Conservation (phyloP, 1,140 invertebrate genomes). For the Euschistus heros region DNA sequence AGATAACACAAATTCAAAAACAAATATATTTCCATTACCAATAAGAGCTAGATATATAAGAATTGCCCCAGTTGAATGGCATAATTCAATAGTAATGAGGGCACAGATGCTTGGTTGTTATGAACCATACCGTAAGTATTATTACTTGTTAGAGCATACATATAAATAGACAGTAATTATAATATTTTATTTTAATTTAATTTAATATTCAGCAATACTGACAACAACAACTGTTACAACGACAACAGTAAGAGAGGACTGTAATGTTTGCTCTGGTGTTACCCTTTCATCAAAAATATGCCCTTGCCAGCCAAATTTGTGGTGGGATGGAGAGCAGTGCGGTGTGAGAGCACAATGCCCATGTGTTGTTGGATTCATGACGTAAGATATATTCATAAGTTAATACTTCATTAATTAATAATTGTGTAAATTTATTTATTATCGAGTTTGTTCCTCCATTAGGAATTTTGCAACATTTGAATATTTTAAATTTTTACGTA, state of each 20-base stretch:
- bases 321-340: constrained; percentile 63
- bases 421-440: too few relatives aligned
- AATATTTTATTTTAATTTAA: not conserved
- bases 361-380: constrained; percentile 55
- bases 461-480: too few relatives aligned
- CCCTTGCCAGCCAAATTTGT: constrained; percentile 34
- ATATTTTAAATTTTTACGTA: not conserved
- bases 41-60: constrained; percentile 60
- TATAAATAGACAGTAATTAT: too few relatives aligned
- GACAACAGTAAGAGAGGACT: constrained; percentile 33
- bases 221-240: constrained; percentile 15
- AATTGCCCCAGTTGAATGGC: constrained; percentile 63
- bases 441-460: too few relatives aligned
- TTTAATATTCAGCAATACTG: not conserved
- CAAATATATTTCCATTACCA: constrained; percentile 41
- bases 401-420: too few relatives aligned
- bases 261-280: constrained; percentile 40
- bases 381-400: constrained; percentile 35
- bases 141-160: too few relatives aligned
- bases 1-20: constrained; percentile 23
- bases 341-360: constrained; percentile 57
- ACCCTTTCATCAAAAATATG: constrained; percentile 34
- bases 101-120: constrained; percentile 70
- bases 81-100: constrained; percentile 56
- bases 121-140: constrained; percentile 51